Evolutionary conservation across 2,113 vertebrate genomes (phyloP).

Genomic region (Mus musculus): DNA sequence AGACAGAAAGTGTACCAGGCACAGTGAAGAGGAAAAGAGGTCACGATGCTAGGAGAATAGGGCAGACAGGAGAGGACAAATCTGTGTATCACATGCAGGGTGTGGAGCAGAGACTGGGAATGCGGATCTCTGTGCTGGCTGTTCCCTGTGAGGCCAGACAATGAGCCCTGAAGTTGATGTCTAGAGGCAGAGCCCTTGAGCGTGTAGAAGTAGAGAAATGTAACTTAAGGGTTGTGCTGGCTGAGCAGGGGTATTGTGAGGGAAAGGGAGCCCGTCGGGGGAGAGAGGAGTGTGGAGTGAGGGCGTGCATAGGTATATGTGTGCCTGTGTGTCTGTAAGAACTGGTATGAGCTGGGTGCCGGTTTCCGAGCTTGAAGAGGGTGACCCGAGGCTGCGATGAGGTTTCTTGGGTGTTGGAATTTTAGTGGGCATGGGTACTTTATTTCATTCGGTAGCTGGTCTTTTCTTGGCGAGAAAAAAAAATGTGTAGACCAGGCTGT

Average conservation of each 20-base stretch:
- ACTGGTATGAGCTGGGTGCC: fast-evolving
- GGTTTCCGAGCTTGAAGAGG: fast-evolving
- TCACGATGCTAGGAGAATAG: neutral
- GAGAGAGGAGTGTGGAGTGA: neutral
- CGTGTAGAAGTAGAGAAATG: neutral
- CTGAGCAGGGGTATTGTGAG: neutral
- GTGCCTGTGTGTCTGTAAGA: neutral
- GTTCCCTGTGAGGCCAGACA: neutral
- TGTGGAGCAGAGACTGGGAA: neutral
- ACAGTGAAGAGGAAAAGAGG: neutral
- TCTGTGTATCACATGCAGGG: neutral
- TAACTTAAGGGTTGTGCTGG: neutral
- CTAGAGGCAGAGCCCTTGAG: neutral
- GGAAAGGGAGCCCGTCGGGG: neutral
- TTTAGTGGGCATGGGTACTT: neutral
- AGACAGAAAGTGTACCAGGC: neutral
- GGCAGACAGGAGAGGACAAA: neutral
- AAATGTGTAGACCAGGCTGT: neutral
- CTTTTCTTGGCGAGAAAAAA: neutral
- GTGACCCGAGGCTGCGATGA: neutral
- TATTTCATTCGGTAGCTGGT: fast-evolving
- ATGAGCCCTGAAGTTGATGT: neutral
- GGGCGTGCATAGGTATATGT: neutral
- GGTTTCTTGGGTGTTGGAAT: too few species aligned
- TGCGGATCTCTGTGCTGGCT: neutral